Percentiles rank a stretch among this genome's conserved stretches.
These are phyloP conservation scores for Amblyopsis hoosieri DNA, from an alignment of 2,797 vertebrate genomes.

Conservation along the genomic window DNA sequence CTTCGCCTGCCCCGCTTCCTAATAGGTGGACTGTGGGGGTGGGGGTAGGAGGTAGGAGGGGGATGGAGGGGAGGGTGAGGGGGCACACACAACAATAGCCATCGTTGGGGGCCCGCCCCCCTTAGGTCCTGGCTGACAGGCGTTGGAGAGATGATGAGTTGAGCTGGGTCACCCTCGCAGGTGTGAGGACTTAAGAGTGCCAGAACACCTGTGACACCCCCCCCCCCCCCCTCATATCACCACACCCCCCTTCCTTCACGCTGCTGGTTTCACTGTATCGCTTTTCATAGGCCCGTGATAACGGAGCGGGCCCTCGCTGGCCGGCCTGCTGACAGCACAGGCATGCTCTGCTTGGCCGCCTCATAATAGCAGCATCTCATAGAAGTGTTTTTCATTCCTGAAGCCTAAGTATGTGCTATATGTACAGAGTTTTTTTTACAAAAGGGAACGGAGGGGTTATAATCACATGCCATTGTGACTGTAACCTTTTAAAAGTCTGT, in stretches of 20 bases:
- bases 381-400: neutral
- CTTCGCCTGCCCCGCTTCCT: conserved; percentile 47
- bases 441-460: no score
- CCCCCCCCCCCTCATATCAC: neutral
- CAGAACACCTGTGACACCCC: conserved; percentile 45
- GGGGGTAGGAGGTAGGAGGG: no score
- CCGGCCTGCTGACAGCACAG: conserved; percentile 19
- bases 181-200: conserved; percentile 51
- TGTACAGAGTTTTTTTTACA: no score
- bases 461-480: no score
- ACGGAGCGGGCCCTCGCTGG: conserved; percentile 16
- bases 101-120: conserved; percentile 22
- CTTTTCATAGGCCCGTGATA: conserved; percentile 47
- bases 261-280: conserved; percentile 28
- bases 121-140: conserved; percentile 50
- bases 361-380: conserved; percentile 8
- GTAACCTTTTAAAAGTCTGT: no score
- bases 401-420: no score
- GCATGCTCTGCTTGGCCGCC: conserved; percentile 35
- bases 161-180: conserved; percentile 44
- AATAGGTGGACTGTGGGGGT: conserved; percentile 40
- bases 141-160: conserved; percentile 37
- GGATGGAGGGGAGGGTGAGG: no score
- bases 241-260: conserved; percentile 26
- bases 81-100: conserved; percentile 34